Conservation (phyloP, 2,113 vertebrate genomes). For the Labrus mixtus region DNA sequence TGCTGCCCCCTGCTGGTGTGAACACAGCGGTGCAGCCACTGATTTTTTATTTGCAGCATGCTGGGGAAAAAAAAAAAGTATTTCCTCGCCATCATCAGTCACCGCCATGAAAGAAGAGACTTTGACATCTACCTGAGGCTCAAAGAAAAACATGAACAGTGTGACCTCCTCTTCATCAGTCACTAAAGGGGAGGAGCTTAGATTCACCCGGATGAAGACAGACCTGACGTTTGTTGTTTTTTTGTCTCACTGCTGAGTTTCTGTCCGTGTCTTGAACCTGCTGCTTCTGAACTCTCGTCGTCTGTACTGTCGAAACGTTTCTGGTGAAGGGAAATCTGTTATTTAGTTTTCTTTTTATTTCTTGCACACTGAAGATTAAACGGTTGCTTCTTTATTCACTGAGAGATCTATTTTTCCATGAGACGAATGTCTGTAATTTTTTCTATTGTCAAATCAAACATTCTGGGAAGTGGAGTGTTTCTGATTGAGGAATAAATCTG, state of each 20-base stretch:
- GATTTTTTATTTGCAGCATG: neutral
- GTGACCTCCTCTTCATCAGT: neutral
- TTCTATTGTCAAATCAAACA: conserved; percentile 58
- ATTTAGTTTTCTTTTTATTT: conserved; percentile 24
- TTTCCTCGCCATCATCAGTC: neutral
- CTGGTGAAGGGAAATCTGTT: conserved; percentile 38
- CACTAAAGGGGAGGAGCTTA: neutral
- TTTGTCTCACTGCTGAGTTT: neutral
- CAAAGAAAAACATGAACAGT: neutral
- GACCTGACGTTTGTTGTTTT: neutral
- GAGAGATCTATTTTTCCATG: conserved; percentile 79
- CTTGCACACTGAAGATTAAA: conserved; percentile 54
- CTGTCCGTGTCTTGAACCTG: conserved; percentile 43
- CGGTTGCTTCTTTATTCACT: conserved; percentile 54
- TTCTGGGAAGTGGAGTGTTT: conserved; percentile 47
- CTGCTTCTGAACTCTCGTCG: conserved; percentile 45
- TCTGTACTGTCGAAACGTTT: conserved; percentile 32
- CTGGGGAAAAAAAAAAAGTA: neutral
- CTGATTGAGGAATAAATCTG: conserved; percentile 55
- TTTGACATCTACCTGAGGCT: too few species aligned
- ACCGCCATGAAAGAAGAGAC: neutral
- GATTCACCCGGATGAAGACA: neutral
- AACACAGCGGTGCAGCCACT: conserved; percentile 27
- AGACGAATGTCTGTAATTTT: conserved; percentile 76
- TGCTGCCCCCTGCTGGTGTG: conserved; percentile 62